These are phyloP conservation scores for Meiosimyza decipiens DNA, from an alignment of 2,888 invertebrate species.

Conservation along the genomic window DNA sequence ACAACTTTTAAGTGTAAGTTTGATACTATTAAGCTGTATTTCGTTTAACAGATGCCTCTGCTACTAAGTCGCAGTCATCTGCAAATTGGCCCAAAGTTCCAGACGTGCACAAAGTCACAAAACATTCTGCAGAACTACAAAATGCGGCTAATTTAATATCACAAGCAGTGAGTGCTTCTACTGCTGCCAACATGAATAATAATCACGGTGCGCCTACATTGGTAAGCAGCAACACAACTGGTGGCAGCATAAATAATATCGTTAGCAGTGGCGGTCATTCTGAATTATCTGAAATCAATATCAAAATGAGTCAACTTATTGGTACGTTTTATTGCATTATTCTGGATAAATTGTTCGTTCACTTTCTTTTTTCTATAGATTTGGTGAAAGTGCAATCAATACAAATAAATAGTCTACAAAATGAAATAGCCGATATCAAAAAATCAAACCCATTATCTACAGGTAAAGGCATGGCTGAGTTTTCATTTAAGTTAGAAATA, in stretches of 20 bases:
- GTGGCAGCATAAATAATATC: slow-evolving; percentile 42
- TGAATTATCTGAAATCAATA: slow-evolving; percentile 53
- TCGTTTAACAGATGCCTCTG: slow-evolving; percentile 42
- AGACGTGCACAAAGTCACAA: slow-evolving; percentile 56
- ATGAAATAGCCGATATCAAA: slow-evolving; percentile 61
- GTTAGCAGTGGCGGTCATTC: slow-evolving; percentile 33
- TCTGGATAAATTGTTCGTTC: background rate
- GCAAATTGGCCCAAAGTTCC: slow-evolving; percentile 57
- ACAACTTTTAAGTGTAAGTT: background rate
- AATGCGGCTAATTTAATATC: slow-evolving; percentile 64
- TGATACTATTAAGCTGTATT: slow-evolving; percentile 11
- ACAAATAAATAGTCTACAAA: slow-evolving; percentile 68
- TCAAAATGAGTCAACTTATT: slow-evolving; percentile 62
- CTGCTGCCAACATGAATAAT: slow-evolving; percentile 43
- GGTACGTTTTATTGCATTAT: slow-evolving; percentile 48
- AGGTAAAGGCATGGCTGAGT: slow-evolving; percentile 57
- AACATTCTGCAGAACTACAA: slow-evolving; percentile 61
- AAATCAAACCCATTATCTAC: slow-evolving; percentile 47
- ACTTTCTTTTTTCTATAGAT: slow-evolving; percentile 60
- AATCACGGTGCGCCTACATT: slow-evolving; percentile 42
- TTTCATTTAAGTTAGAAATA: slow-evolving; percentile 63
- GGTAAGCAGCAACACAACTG: slow-evolving; percentile 30
- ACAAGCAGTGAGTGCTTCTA: slow-evolving; percentile 56
- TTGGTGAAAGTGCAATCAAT: slow-evolving; percentile 68
- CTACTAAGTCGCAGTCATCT: slow-evolving; percentile 42